Evolutionary conservation across 35 echinoderm and acorn worm genomes (phyloP).

Genomic region (Patiria miniata): DNA sequence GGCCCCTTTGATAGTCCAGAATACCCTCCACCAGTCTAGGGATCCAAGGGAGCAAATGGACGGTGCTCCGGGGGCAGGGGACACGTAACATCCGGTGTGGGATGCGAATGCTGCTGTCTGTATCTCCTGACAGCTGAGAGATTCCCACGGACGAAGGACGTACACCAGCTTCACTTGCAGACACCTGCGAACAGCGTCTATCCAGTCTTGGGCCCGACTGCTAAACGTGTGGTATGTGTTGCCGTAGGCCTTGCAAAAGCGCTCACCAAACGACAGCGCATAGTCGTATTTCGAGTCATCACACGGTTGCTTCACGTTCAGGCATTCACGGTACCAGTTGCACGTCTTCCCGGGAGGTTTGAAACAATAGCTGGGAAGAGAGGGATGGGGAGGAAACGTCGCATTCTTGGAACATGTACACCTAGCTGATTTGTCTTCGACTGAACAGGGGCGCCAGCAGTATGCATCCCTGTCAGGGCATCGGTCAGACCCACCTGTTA

Average conservation of each 20-base stretch:
- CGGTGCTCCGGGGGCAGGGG: background rate
- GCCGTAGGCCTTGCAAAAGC: background rate
- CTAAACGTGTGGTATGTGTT: background rate
- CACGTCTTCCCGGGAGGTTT: background rate
- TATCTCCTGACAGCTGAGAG: background rate
- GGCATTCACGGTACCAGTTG: slow-evolving; percentile 2
- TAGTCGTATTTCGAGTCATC: background rate
- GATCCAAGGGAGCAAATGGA: background rate
- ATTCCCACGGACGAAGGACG: background rate
- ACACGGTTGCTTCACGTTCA: background rate
- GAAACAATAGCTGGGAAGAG: background rate
- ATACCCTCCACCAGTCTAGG: background rate
- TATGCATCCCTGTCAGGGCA: no score
- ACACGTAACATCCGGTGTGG: background rate
- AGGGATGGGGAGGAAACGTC: no score
- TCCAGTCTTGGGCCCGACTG: background rate
- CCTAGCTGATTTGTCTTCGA: no score
- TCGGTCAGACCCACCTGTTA: no score
- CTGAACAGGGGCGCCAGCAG: no score
- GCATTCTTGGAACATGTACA: no score
- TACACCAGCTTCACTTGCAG: background rate
- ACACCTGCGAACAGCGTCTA: background rate
- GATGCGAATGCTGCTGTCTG: background rate
- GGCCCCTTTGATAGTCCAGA: slow-evolving; percentile 1
- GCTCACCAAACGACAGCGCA: background rate